Conservation (phyloP, 2,797 vertebrate species). For the Masticophis lateralis region DNA sequence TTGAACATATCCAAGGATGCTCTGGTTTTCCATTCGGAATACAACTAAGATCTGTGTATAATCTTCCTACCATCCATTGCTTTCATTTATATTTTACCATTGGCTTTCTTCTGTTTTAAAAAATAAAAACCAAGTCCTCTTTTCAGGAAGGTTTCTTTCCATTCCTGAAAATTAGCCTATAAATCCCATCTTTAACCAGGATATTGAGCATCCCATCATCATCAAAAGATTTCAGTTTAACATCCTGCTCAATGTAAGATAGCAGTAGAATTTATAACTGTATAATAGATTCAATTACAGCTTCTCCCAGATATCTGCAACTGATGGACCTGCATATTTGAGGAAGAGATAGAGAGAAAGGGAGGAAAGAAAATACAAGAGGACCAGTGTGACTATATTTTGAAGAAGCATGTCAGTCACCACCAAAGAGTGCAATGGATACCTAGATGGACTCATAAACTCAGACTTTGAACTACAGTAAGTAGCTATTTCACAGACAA, state of each 20-base stretch:
- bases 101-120: not conserved
- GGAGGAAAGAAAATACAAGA: too few relatives aligned
- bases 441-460: not conserved
- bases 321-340: slow-evolving; percentile 21
- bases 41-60: not conserved
- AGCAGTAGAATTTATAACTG: slow-evolving; percentile 33
- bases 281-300: slow-evolving; percentile 48
- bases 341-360: not conserved
- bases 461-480: not conserved
- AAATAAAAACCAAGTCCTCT: slow-evolving; percentile 11
- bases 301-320: slow-evolving; percentile 53
- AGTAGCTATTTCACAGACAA: not conserved
- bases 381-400: not conserved
- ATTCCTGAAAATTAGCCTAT: slow-evolving; percentile 47
- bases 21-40: not conserved
- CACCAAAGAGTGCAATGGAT: slow-evolving; percentile 4
- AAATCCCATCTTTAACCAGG: slow-evolving; percentile 41
- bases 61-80: not conserved
- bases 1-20: not conserved
- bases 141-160: slow-evolving; percentile 6
- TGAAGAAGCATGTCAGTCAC: slow-evolving; percentile 34
- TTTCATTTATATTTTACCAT: not conserved
- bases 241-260: slow-evolving; percentile 47
- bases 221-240: slow-evolving; percentile 56
- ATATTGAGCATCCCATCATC: slow-evolving; percentile 41